These are phyloP conservation scores for Probosciger aterrimus DNA, from an alignment of 2,113 vertebrate genomes.

Conservation along the genomic window DNA sequence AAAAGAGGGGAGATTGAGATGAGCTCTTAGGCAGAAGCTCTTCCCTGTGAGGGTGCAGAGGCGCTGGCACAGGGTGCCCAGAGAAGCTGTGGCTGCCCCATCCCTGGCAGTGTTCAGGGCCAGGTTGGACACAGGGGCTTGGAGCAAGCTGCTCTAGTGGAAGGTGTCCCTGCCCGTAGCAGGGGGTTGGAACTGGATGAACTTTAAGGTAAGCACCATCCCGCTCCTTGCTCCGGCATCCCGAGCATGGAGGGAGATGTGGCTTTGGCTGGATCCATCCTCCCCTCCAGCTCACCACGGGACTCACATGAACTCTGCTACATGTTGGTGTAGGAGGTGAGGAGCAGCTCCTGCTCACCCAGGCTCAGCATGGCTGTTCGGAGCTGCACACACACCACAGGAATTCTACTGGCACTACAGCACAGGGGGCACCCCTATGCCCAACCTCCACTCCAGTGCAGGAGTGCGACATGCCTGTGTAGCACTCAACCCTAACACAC, in stretches of 20 bases:
- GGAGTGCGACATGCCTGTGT: background rate
- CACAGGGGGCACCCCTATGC: background rate
- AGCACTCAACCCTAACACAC: background rate
- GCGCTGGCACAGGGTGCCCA: background rate
- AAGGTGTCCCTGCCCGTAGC: background rate
- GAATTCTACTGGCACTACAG: background rate
- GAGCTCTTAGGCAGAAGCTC: background rate
- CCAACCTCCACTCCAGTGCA: background rate
- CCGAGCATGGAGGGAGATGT: fast-evolving
- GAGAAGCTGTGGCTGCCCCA: background rate
- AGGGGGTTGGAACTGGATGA: background rate
- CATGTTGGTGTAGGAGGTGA: background rate
- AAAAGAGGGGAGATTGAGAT: background rate
- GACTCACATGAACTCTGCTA: background rate
- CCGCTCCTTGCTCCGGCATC: background rate
- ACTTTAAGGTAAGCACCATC: background rate
- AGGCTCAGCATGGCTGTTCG: background rate
- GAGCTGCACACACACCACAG: background rate
- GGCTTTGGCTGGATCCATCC: too few species aligned
- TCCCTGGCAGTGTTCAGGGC: background rate
- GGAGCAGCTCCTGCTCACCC: background rate
- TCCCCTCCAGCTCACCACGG: background rate
- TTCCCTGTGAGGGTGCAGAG: background rate
- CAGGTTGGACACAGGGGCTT: background rate
- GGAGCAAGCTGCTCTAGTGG: background rate